phyloP scores from a whole-genome alignment of 2,113 vertebrate species.

The Neogobius melanostomus region DNA sequence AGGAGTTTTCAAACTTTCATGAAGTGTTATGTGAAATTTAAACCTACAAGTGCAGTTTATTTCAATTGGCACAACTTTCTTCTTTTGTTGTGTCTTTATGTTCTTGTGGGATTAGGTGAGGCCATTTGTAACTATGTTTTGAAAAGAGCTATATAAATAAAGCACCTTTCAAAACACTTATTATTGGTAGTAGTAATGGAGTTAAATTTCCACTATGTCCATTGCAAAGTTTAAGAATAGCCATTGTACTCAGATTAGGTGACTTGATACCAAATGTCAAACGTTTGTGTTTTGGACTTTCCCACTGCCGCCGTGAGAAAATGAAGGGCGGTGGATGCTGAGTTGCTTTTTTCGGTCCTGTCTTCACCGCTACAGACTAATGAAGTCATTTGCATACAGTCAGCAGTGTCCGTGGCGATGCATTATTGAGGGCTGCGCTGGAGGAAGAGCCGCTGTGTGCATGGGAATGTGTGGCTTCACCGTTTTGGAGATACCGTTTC shows the following conservation, averaged over 20 bases:
- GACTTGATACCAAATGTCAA: slow-evolving; percentile 10
- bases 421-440: slow-evolving; percentile 31
- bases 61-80: no score
- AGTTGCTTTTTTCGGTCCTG: slow-evolving; percentile 16
- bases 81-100: no score
- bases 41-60: no score
- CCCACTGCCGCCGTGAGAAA: not conserved
- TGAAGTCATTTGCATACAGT: slow-evolving; percentile 37
- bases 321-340: not conserved
- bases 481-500: slow-evolving; percentile 64
- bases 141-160: no score
- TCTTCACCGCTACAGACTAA: not conserved
- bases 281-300: slow-evolving; percentile 3
- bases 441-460: slow-evolving; percentile 23
- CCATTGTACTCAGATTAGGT: not conserved
- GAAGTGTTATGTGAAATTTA: no score
- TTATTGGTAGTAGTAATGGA: no score
- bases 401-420: slow-evolving; percentile 43
- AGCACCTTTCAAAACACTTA: no score
- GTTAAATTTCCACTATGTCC: no score
- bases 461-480: slow-evolving; percentile 64
- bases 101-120: no score
- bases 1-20: no score
- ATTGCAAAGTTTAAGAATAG: not conserved
- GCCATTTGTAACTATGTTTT: no score